These are phyloP conservation scores for Enteromius treurensis DNA, from an alignment of 2,797 vertebrate genomes.

Conservation along the genomic window DNA sequence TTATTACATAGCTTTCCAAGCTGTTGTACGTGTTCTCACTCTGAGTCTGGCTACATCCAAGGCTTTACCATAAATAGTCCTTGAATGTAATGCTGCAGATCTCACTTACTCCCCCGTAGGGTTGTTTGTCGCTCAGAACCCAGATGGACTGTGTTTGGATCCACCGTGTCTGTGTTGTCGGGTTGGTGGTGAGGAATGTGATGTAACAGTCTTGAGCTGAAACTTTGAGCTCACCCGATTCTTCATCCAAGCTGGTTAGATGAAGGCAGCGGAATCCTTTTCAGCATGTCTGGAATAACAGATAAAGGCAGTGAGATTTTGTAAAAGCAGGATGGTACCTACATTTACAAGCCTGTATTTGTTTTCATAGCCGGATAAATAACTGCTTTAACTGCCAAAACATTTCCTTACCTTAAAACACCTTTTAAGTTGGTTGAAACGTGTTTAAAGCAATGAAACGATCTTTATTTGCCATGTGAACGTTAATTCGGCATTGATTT, in stretches of 20 bases:
- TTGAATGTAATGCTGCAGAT: conserved; percentile 26
- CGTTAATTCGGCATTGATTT: conserved; percentile 25
- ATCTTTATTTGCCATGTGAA: background rate
- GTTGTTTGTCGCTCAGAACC: conserved; percentile 11
- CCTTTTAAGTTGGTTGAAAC: background rate
- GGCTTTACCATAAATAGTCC: conserved; percentile 35
- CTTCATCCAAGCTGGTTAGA: conserved; percentile 29
- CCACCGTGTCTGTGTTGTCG: conserved; percentile 10
- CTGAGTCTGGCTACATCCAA: background rate
- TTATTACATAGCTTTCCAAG: background rate
- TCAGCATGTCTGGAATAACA: background rate
- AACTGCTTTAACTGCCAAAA: background rate
- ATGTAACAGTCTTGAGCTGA: conserved; percentile 28
- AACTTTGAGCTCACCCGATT: background rate
- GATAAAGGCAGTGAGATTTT: background rate
- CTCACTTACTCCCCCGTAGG: conserved; percentile 11
- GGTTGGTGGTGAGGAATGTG: conserved; percentile 30
- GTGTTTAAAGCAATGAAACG: conserved; percentile 13
- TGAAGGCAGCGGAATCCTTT: background rate
- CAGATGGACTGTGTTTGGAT: conserved; percentile 32
- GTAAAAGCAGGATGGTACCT: background rate
- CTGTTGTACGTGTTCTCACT: background rate
- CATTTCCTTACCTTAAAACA: background rate
- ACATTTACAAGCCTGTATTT: background rate
- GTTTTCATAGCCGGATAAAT: background rate